These are phyloP conservation scores for Psilanteris sp. DNA, from an alignment of 1,140 invertebrate species.

Conservation along the genomic window DNA sequence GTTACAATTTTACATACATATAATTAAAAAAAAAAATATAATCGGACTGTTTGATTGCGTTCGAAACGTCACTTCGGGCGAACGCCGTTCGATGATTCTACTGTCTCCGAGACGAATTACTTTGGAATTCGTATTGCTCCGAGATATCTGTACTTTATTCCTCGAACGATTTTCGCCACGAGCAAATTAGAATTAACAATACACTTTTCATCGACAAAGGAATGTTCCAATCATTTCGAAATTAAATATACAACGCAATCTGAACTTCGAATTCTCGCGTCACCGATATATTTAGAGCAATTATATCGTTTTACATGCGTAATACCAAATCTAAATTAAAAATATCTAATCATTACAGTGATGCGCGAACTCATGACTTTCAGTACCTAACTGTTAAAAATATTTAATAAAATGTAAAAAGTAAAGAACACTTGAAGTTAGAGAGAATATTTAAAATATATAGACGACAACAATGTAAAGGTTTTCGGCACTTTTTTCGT, in stretches of 20 bases:
- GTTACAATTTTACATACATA: conserved; percentile 50
- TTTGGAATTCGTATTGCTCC: background rate
- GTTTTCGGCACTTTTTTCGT: conserved; percentile 47
- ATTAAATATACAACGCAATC: conserved; percentile 36
- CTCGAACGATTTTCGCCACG: conserved; percentile 5
- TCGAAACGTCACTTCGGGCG: conserved; percentile 1
- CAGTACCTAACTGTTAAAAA: conserved; percentile 21
- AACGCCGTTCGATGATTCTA: conserved; percentile 1
- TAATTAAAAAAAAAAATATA: conserved; percentile 5
- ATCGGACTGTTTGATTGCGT: conserved; percentile 38
- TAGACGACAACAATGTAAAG: conserved; percentile 27
- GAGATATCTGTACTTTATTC: background rate
- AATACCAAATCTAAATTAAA: conserved; percentile 5
- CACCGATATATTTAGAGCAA: no score
- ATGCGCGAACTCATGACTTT: conserved; percentile 15
- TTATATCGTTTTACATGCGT: no score
- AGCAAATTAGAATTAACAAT: conserved; percentile 17
- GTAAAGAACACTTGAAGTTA: conserved; percentile 14
- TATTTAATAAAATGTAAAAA: conserved; percentile 4
- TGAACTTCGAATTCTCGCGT: conserved; percentile 22
- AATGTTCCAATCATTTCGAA: conserved; percentile 36
- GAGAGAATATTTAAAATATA: background rate
- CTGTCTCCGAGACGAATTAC: conserved; percentile 1
- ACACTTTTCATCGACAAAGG: conserved; percentile 23
- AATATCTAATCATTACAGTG: background rate